phyloP scores from a whole-genome alignment of 2,888 invertebrate species.

The Lysandra coridon region DNA sequence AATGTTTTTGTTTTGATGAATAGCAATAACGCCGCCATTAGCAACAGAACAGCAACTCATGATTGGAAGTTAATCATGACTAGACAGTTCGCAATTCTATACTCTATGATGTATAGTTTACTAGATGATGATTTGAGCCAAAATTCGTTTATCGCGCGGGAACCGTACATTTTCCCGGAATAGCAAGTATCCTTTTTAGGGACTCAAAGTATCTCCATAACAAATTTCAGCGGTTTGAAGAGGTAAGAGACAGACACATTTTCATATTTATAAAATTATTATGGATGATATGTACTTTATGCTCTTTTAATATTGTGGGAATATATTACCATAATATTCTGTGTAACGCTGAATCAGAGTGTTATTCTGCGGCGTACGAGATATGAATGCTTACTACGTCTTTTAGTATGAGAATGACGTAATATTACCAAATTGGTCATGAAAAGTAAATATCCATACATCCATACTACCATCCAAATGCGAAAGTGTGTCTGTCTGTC shows the following conservation, averaged over 20 bases:
- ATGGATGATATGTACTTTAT: not conserved
- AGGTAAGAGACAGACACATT: too few species aligned
- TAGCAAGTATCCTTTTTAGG: too few species aligned
- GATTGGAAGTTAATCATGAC: conserved; percentile 8
- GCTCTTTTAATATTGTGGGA: not conserved
- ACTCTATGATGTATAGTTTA: not conserved
- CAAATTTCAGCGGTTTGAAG: too few species aligned
- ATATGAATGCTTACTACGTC: not conserved
- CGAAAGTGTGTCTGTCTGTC: too few species aligned
- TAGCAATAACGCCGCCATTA: conserved; percentile 7
- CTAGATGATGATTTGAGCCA: too few species aligned
- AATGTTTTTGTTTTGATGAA: conserved; percentile 10
- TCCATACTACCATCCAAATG: too few species aligned
- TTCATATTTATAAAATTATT: too few species aligned
- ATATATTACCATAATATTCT: not conserved
- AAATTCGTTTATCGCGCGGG: not conserved
- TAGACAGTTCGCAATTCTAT: not conserved
- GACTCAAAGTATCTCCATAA: too few species aligned
- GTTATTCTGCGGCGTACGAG: not conserved
- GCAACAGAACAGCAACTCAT: conserved; percentile 3
- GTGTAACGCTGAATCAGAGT: not conserved
- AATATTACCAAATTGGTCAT: too few species aligned
- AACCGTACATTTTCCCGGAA: too few species aligned
- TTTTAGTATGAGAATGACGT: not conserved
- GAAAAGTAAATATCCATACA: too few species aligned